Evolutionary conservation across 2,797 vertebrate genomes (phyloP), one percentile per base, ranked within the genome.

Genomic region (Rallus crepitans): DNA sequence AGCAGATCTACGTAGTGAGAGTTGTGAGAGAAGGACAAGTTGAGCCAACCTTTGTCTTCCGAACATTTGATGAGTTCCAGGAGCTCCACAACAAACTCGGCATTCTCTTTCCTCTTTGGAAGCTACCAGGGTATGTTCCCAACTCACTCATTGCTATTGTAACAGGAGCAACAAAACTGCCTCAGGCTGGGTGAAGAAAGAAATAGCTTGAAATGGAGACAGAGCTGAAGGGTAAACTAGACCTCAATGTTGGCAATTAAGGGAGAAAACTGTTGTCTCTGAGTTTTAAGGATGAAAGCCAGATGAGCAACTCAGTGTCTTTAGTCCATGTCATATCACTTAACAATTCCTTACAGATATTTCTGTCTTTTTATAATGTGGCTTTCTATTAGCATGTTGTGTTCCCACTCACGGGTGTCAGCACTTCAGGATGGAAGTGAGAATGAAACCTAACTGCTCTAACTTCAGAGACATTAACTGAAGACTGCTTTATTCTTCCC

Each of bases 51-150:
- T 99, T 99, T 97, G 97, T 99, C 92, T 99, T 99, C 97, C 98
- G 99, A 93, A 99, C 99, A 39, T 99, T 99, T 96, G 99, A 99
- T 70, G 99, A 99, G 96, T 99, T 99, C 97, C 99, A 99, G 97
- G 99, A 99, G 97, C 98, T 99, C 61, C 99, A 99, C 98, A 99
- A 99, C 98, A 99, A 99, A 89, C 98, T 99, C 84, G 98, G 98
- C 94, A 99, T 99, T 97, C 98, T 99, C 61, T 99, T 99, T 96
- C 99, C 99, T 39, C 98, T 99, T 79, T 99, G 99, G 99, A 99
- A 99, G 96, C 98, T 99, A 94, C 99, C 99, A 30, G 98, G 99
- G 99, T 99, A 98, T 66, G 97, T 98, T 94, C 59, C 48, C 35
- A 56, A 92, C 65, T 87, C 20, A 1, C 21, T 94, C 52, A 30